These are phyloP conservation scores for Pongo pygmaeus DNA, from an alignment of 2,113 vertebrate genomes.

Conservation along the genomic window DNA sequence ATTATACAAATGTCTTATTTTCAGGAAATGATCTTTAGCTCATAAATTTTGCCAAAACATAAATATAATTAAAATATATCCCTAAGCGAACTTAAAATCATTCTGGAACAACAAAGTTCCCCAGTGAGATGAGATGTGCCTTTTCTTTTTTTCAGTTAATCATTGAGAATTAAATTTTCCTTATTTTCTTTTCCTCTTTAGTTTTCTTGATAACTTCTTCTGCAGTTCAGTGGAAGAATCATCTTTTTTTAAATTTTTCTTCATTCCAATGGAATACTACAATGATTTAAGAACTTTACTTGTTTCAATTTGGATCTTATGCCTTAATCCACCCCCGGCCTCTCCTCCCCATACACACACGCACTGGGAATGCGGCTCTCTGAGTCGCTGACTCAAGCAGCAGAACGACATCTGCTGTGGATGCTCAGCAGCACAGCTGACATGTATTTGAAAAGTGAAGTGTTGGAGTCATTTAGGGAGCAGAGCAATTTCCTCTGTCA, in stretches of 20 bases:
- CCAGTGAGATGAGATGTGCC: conserved; percentile 36
- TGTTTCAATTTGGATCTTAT: neutral
- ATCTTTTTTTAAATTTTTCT: neutral
- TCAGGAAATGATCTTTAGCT: conserved; percentile 63
- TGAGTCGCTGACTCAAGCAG: neutral
- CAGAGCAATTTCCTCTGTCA: conserved; percentile 49
- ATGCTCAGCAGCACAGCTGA: neutral
- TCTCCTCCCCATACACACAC: too few relatives aligned
- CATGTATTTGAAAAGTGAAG: conserved; percentile 47
- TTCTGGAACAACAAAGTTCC: conserved; percentile 13
- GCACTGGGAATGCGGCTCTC: neutral
- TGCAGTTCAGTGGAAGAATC: neutral
- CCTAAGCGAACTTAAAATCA: conserved; percentile 57
- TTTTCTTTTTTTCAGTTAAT: neutral
- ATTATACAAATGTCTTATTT: neutral
- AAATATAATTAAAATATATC: conserved; percentile 58
- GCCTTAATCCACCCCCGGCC: neutral
- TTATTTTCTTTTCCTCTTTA: neutral
- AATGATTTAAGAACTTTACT: neutral
- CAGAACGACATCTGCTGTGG: conserved; percentile 18
- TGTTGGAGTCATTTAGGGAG: conserved; percentile 22
- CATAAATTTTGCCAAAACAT: conserved; percentile 60
- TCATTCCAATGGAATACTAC: neutral
- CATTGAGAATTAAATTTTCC: conserved; percentile 20
- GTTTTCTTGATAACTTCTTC: conserved; percentile 27